Evolutionary conservation across 2,888 invertebrate genomes (phyloP).

Genomic region (Melanchra persicariae): DNA sequence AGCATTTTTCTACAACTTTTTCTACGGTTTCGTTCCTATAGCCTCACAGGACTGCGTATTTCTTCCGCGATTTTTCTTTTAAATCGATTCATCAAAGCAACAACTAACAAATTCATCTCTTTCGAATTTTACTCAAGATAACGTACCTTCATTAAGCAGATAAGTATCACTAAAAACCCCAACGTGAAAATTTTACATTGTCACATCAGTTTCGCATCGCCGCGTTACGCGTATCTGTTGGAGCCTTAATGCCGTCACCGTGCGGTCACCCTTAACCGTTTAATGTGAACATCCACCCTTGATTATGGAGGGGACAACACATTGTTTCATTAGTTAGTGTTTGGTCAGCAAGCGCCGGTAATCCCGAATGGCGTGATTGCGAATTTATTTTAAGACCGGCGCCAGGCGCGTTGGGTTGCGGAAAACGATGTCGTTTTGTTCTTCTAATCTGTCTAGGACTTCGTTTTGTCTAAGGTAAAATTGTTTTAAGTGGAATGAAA

Average conservation of each 20-base stretch:
- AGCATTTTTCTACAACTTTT: too few species aligned
- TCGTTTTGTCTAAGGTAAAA: background rate
- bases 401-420: background rate
- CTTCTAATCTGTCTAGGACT: conserved; percentile 18
- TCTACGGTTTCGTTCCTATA: too few species aligned
- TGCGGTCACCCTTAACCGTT: conserved; percentile 65
- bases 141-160: background rate
- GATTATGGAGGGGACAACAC: conserved; percentile 76
- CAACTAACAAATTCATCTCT: too few species aligned
- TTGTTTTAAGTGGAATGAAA: background rate
- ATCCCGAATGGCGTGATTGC: conserved; percentile 60
- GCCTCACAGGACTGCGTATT: too few species aligned
- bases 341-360: conserved; percentile 76
- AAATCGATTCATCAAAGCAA: too few species aligned
- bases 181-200: background rate
- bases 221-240: background rate
- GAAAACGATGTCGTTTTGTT: conserved; percentile 13
- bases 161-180: background rate
- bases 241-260: conserved; percentile 20
- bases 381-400: conserved; percentile 62
- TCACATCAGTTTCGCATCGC: background rate
- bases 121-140: too few species aligned
- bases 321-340: conserved; percentile 80
- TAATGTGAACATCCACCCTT: conserved; percentile 73
- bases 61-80: too few species aligned